phyloP scores from a whole-genome alignment of 2,888 invertebrate genomes.

The Arenicola marina region DNA sequence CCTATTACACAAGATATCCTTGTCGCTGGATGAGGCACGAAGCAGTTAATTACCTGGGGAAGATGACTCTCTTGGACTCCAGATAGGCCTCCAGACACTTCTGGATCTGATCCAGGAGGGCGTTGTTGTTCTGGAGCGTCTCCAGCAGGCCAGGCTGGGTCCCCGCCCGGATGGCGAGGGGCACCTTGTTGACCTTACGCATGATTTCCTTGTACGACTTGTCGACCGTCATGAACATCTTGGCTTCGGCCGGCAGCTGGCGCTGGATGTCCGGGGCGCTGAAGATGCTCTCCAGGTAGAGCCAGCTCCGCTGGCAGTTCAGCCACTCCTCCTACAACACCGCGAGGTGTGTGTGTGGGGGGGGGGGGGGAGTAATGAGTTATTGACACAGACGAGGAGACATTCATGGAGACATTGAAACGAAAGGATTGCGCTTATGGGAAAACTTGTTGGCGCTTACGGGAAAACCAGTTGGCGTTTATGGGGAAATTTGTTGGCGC shows the following conservation, averaged over 20 bases:
- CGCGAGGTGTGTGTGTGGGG: no score
- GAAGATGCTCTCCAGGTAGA: slow-evolving; percentile 63
- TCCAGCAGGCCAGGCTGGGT: slow-evolving; percentile 61
- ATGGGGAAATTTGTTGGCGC: no score
- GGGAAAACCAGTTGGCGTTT: no score
- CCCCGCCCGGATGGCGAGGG: slow-evolving; percentile 80
- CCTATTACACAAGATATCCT: no score
- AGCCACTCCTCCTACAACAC: slow-evolving; percentile 68
- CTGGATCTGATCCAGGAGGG: slow-evolving; percentile 82
- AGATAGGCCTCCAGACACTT: slow-evolving; percentile 88
- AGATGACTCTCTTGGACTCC: slow-evolving; percentile 84
- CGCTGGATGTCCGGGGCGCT: slow-evolving; percentile 62
- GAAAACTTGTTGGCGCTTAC: no score
- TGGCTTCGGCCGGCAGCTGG: slow-evolving; percentile 62
- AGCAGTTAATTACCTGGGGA: slow-evolving; percentile 71
- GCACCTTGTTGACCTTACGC: slow-evolving; percentile 75
- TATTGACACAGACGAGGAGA: no score
- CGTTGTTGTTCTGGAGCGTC: slow-evolving; percentile 66
- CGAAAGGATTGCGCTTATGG: no score
- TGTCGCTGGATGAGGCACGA: no score
- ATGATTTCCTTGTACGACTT: slow-evolving; percentile 89
- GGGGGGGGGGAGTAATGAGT: no score
- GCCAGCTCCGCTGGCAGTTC: slow-evolving; percentile 60
- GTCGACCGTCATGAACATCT: slow-evolving; percentile 74
- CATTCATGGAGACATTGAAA: no score